Evolutionary conservation across 2,797 vertebrate species (phyloP).

Genomic region (Oryzias dopingdopingensis): DNA sequence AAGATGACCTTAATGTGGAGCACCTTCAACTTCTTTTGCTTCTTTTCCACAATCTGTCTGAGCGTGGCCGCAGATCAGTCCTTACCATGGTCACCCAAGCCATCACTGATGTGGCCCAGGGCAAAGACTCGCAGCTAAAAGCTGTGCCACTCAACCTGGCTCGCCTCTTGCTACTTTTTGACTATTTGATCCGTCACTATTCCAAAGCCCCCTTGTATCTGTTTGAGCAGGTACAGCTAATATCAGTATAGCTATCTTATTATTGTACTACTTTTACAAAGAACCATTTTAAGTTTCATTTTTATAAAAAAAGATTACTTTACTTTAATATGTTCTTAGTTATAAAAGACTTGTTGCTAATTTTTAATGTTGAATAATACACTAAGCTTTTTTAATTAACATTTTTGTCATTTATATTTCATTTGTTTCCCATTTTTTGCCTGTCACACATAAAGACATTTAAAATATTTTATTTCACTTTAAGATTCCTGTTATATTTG

Average conservation of each 20-base stretch:
- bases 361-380: no score
- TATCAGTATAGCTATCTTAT: conserved; percentile 2
- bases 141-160: conserved; percentile 89
- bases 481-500: background rate
- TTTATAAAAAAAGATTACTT: no score
- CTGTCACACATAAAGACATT: background rate
- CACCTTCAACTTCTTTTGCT: conserved; percentile 95
- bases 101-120: conserved; percentile 85
- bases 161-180: conserved; percentile 90
- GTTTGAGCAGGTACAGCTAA: conserved; percentile 88
- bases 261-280: background rate
- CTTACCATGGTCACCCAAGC: conserved; percentile 87
- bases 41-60: conserved; percentile 95
- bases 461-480: no score
- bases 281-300: no score
- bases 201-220: conserved; percentile 91
- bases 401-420: no score
- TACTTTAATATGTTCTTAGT: no score
- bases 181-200: conserved; percentile 95
- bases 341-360: no score
- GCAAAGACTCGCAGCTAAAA: conserved; percentile 84
- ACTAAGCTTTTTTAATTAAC: no score
- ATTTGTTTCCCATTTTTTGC: background rate
- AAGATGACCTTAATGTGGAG: conserved; percentile 95
- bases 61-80: conserved; percentile 84